These are phyloP conservation scores for Scaptomyza hsui DNA, from an alignment of 1,140 invertebrate genomes.

Conservation along the genomic window DNA sequence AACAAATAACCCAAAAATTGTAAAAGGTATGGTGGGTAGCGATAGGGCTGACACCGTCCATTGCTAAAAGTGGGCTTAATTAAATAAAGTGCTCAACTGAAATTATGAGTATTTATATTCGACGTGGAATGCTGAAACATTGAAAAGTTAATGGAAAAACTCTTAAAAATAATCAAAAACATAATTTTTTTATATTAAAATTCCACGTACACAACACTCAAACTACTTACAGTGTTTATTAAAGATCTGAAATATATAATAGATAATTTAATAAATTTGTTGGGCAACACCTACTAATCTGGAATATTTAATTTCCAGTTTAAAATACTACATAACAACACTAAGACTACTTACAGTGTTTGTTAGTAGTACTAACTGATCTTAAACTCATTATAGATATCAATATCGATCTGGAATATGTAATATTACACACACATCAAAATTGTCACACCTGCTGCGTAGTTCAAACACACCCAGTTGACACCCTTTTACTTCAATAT, in stretches of 20 bases:
- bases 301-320: background rate
- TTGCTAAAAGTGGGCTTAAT: slow-evolving; percentile 25
- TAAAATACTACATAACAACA: too few relatives aligned
- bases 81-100: slow-evolving; percentile 19
- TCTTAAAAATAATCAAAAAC: background rate
- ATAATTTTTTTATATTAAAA: too few relatives aligned
- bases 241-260: too few relatives aligned
- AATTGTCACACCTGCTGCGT: background rate
- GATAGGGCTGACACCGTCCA: slow-evolving; percentile 11
- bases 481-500: slow-evolving; percentile 13
- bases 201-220: too few relatives aligned
- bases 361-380: background rate
- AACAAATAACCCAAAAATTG: background rate
- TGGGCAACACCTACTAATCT: background rate
- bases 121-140: background rate
- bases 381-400: too few relatives aligned
- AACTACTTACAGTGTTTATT: too few relatives aligned
- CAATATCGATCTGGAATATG: background rate
- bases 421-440: background rate
- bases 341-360: background rate
- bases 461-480: background rate
- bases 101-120: background rate
- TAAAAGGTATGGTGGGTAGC: slow-evolving; percentile 2
- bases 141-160: background rate
- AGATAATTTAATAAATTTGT: too few relatives aligned